Conservation (phyloP, 2,888 invertebrate species). For the Oeneis ivallda region DNA sequence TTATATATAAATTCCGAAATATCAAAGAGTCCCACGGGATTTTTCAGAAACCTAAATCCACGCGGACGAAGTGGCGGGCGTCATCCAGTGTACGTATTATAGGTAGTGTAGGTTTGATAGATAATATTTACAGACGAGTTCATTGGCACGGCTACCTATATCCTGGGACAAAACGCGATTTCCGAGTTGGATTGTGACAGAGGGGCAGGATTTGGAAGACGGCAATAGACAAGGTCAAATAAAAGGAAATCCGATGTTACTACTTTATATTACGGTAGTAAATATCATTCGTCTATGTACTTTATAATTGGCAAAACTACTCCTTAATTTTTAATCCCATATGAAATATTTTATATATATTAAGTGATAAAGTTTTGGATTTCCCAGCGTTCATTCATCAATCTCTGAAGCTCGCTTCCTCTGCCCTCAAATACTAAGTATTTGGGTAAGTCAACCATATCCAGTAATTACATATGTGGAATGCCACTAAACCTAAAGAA, state of each 20-base stretch:
- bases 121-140: constrained; percentile 25
- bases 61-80: too few relatives aligned
- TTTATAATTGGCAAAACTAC: neutral
- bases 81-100: too few relatives aligned
- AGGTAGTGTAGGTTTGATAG: too few relatives aligned
- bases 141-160: constrained; percentile 30
- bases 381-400: neutral
- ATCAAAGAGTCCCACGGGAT: too few relatives aligned
- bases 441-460: too few relatives aligned
- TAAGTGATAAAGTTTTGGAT: neutral
- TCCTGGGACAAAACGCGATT: constrained; percentile 26
- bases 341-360: neutral
- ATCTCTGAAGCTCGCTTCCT: neutral
- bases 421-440: neutral
- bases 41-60: too few relatives aligned
- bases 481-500: neutral
- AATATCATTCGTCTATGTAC: too few relatives aligned
- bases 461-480: too few relatives aligned
- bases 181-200: constrained; percentile 19
- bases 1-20: too few relatives aligned
- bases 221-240: constrained; percentile 32
- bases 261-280: too few relatives aligned
- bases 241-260: constrained; percentile 12
- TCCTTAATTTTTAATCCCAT: neutral
- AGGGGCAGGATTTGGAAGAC: constrained; percentile 17